phyloP scores from a whole-genome alignment of 35 echinoderm and acorn worm genomes.

The Ophioderma brevispina region DNA sequence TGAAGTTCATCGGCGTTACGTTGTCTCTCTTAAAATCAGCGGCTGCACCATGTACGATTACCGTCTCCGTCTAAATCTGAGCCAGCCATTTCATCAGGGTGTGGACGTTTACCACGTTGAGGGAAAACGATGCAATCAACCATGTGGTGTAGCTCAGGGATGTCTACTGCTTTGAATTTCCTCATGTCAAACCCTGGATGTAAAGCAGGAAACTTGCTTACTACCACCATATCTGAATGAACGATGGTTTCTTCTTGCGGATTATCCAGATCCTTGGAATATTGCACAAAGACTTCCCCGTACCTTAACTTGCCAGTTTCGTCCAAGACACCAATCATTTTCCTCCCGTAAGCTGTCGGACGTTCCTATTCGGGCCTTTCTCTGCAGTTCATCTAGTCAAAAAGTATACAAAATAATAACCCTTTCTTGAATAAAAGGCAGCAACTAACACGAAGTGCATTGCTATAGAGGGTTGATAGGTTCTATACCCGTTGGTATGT shows the following conservation, averaged over 20 bases:
- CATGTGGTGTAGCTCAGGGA: conserved; percentile 20
- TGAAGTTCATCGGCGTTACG: background rate
- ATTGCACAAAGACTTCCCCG: conserved; percentile 31
- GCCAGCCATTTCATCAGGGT: conserved; percentile 33
- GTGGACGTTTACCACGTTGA: background rate
- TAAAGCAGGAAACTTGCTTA: background rate
- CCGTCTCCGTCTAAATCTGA: conserved; percentile 37
- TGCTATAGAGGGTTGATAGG: too few relatives aligned
- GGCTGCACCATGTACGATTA: background rate
- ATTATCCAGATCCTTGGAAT: background rate
- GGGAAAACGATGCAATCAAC: conserved; percentile 34
- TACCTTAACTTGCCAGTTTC: conserved; percentile 13
- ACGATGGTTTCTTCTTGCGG: background rate
- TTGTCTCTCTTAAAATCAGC: background rate
- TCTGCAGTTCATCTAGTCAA: background rate
- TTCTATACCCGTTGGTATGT: too few relatives aligned
- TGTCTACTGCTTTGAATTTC: conserved; percentile 28
- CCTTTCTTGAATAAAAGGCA: background rate
- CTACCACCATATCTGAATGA: background rate
- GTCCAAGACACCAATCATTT: conserved; percentile 27
- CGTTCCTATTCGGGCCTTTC: conserved; percentile 16
- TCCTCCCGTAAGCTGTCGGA: background rate
- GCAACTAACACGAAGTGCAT: too few relatives aligned
- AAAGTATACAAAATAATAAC: background rate
- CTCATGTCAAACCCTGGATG: conserved; percentile 12